Base-by-base conservation (phyloP, 1,140 invertebrate genomes). In the Lepidotrigona ventralis region DNA sequence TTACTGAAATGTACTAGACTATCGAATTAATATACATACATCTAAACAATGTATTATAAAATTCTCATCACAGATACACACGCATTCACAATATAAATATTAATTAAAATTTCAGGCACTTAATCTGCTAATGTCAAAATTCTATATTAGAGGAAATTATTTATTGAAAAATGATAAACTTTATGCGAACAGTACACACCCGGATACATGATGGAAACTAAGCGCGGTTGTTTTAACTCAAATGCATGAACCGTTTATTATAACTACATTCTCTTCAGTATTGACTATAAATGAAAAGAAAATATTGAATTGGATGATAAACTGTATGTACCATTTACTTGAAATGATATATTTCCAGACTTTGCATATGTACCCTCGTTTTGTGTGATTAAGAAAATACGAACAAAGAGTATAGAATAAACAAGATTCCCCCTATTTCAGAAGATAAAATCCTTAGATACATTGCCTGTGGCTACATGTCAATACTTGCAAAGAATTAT, bases 341-440 rank as follows among this genome's bases (percentile, higher is more conserved):
- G 46, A 11, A 17, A 63, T 11, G 75, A 83, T 75, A 76, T 8
- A 15, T 75, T 71, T 72, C 79, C 54, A 77, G 15, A 17, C 23
- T 51, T 26, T 79, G 23, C 26, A 39, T 58, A 29, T 56, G 63
- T 73, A 33, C 58, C 17, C 51, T 79, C 39, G 17, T 46, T 83
- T 58, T 29, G 58, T 70, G 64, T 14, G 75, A 86, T 86, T 83
- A 86, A 83, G 53, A 56, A 72, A 75, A 73, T n/a, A 56, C 26
- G 56, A 46, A 51, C 64, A 51, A 76, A 74, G 23, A 51, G 56
- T 56, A 23, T n/a, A 80, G 56, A 68, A 68, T 83, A 86, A 88
- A 85, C 83, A 86, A 85, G 85, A 19, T 63, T 80, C 73, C 83
- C 72, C 78, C 46, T 74, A 74, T 73, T 86, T 63, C 26, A n/a